phyloP scores from a whole-genome alignment of 2,113 vertebrate species.

The Neofelis nebulosa region DNA sequence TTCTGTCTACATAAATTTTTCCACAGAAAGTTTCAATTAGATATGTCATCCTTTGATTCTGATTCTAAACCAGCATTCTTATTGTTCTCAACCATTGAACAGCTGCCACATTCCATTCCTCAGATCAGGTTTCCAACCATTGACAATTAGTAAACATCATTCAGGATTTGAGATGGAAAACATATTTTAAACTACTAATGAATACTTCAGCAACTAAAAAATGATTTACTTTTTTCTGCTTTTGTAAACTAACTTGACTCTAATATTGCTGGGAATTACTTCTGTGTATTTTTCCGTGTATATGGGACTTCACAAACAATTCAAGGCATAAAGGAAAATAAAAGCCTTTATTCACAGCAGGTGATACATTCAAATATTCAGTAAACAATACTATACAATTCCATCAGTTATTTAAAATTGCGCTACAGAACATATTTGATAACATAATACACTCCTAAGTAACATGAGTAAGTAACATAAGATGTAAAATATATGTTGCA shows the following conservation, averaged over 20 bases:
- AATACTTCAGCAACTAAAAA: conserved; percentile 13
- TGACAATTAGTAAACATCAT: not conserved
- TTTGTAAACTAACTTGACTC: not conserved
- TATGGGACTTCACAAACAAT: not conserved
- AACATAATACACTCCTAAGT: not conserved
- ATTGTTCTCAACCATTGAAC: not conserved
- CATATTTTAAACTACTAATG: not conserved
- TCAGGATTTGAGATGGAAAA: conserved; percentile 2
- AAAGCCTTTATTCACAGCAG: not conserved
- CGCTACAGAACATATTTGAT: not conserved
- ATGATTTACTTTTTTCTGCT: not conserved
- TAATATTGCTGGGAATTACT: not conserved
- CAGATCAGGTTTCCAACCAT: not conserved
- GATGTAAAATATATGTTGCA: not conserved
- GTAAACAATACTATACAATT: not conserved
- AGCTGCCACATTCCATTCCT: not conserved
- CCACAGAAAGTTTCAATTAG: not conserved
- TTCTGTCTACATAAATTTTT: not conserved
- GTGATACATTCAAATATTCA: not conserved
- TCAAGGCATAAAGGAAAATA: not conserved
- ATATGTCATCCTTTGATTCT: not conserved
- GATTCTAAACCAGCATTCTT: not conserved
- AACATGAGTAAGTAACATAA: not conserved
- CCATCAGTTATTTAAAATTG: not conserved
- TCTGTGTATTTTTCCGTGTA: not conserved